Evolutionary conservation across 37 sponge, comb jelly and placozoan genomes (phyloP).

Genomic region (Hexactinellida sp.): DNA sequence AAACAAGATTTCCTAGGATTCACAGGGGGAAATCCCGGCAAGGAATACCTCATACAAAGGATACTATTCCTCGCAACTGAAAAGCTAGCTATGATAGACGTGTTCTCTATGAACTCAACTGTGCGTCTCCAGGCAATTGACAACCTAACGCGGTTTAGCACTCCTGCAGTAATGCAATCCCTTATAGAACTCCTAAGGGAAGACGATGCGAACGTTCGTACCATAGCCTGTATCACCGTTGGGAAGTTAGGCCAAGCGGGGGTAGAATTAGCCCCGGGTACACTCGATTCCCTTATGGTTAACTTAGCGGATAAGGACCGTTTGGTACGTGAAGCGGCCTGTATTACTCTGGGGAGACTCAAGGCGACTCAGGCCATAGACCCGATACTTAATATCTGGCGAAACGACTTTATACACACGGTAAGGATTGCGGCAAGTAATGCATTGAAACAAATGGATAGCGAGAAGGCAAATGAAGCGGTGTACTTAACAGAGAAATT

Average conservation of each 20-base stretch:
- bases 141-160: slow-evolving; percentile 63
- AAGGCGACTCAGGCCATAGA: slow-evolving; percentile 62
- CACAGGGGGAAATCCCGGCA: slow-evolving; percentile 37
- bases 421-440: slow-evolving; percentile 81
- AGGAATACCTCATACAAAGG: slow-evolving; percentile 42
- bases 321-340: slow-evolving; percentile 80
- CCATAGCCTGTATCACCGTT: slow-evolving; percentile 91
- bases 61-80: slow-evolving; percentile 53
- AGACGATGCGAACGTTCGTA: slow-evolving; percentile 80
- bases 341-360: slow-evolving; percentile 72
- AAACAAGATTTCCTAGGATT: slow-evolving; percentile 35
- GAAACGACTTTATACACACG: slow-evolving; percentile 91
- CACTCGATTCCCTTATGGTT: slow-evolving; percentile 38
- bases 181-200: slow-evolving; percentile 57
- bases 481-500: slow-evolving; percentile 28
- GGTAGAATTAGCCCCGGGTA: slow-evolving; percentile 21
- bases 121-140: slow-evolving; percentile 84
- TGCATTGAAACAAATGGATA: slow-evolving; percentile 74
- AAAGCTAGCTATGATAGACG: slow-evolving; percentile 76
- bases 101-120: slow-evolving; percentile 77
- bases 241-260: slow-evolving; percentile 45
- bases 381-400: slow-evolving; percentile 59
- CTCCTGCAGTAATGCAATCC: slow-evolving; percentile 74
- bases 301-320: slow-evolving; percentile 73
- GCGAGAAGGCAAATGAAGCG: slow-evolving; percentile 62